phyloP scores from a whole-genome alignment of 2,113 vertebrate genomes.

The Tenrec ecaudatus region DNA sequence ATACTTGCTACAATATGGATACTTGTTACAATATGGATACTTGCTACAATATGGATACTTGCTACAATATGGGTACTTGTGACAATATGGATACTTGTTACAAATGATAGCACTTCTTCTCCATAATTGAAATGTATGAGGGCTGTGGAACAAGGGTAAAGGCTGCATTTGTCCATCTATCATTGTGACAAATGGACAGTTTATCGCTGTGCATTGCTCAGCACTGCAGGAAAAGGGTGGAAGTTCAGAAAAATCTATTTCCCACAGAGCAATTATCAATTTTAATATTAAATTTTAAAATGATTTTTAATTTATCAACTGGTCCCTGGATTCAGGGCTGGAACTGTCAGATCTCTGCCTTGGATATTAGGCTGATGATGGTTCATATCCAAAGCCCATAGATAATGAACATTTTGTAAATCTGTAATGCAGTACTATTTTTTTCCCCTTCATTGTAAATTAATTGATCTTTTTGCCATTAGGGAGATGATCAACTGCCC shows the following conservation, averaged over 20 bases:
- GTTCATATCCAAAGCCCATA: constrained; percentile 73
- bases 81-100: constrained; percentile 55
- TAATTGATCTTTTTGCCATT: constrained; percentile 80
- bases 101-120: constrained; percentile 77
- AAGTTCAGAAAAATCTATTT: constrained; percentile 84
- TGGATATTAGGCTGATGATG: constrained; percentile 71
- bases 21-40: too few relatives aligned
- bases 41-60: too few relatives aligned
- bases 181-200: constrained; percentile 80
- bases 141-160: constrained; percentile 68
- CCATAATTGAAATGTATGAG: constrained; percentile 77
- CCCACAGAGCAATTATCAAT: constrained; percentile 84
- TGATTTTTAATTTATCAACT: constrained; percentile 85
- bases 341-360: constrained; percentile 73
- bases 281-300: constrained; percentile 84
- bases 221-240: constrained; percentile 79
- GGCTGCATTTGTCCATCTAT: constrained; percentile 78
- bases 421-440: constrained; percentile 70
- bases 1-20: too few relatives aligned
- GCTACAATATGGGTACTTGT: too few relatives aligned
- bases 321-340: constrained; percentile 68
- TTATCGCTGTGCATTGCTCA: constrained; percentile 78
- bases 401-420: constrained; percentile 81
- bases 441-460: constrained; percentile 58
- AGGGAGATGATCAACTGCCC: constrained; percentile 66